These are phyloP conservation scores for Andricus curvator DNA, from an alignment of 2,888 invertebrate genomes.

Conservation along the genomic window DNA sequence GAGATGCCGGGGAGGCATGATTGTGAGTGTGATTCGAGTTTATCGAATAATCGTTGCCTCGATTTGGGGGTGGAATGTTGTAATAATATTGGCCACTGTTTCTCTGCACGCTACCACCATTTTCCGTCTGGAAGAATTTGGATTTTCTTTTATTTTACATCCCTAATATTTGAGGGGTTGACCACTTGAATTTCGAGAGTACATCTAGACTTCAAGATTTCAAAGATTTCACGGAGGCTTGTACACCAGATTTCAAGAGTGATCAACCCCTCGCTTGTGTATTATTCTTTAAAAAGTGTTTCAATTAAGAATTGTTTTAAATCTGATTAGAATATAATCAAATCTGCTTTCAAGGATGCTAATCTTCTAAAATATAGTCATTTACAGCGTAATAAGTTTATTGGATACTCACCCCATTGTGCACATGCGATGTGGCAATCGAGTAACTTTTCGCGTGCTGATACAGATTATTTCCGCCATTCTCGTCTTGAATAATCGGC, in stretches of 20 bases:
- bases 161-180: not conserved
- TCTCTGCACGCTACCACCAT: constrained; percentile 79
- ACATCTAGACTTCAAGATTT: too few species aligned
- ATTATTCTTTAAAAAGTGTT: not conserved
- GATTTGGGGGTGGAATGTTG: constrained; percentile 77
- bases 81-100: constrained; percentile 80
- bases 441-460: constrained; percentile 80
- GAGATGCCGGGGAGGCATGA: constrained; percentile 65
- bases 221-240: too few species aligned
- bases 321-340: not conserved
- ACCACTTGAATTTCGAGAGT: too few species aligned
- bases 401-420: constrained; percentile 79
- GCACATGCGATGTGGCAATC: constrained; percentile 78
- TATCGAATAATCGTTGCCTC: constrained; percentile 67
- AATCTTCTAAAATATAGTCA: too few species aligned
- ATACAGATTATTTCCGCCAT: constrained; percentile 73
- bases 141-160: not conserved
- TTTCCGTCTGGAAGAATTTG: constrained; percentile 72
- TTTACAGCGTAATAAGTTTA: not conserved
- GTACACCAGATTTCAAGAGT: too few species aligned
- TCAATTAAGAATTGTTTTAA: not conserved
- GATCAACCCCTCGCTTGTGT: too few species aligned
- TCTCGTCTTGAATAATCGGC: constrained; percentile 73
- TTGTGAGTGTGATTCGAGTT: constrained; percentile 72
- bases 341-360: too few species aligned